Base-by-base conservation (phyloP, 2,797 vertebrate genomes). In the Hydrophis major region DNA sequence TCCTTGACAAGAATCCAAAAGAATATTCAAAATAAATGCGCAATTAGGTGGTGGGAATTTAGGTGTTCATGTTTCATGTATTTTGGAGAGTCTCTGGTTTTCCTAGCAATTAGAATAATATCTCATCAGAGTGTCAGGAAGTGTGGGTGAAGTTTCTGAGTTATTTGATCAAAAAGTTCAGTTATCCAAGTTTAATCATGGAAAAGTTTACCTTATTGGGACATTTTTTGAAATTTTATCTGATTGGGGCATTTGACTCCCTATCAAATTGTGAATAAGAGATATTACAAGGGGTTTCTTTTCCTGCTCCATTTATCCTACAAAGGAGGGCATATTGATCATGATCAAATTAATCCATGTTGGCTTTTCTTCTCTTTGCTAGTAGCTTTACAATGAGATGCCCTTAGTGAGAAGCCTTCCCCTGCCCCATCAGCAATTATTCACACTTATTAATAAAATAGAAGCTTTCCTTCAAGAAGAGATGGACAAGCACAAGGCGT, bases 401-500 rank as follows among this genome's bases (percentile, higher is more conserved):
- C 66, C 86, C 20, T 74, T 90, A 6, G 56, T 92, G 56, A 95
- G 60, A 55, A n/a, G 53, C 13, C 91, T 90, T n/a, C 93, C 94
- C 7, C 61, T 93, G 25, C 92, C 94, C 53, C 95, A 95, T 37
- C 86, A 92, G 88, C 95, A 91, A 25, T 87, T 94, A 25, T 89
- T 96, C 6, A 89, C 89, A 87, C 95, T 93, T 78, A 18, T 86
- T 2, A 20, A 93, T 8, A 86, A 61, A 42, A 4, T 93, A 2
- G 87, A 94, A 92, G 89, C 57, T 22, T 94, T 93, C 20, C 50
- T 92, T 14, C 83, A n/a, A 89, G 93, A 69, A 37, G 74, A 95
- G 59, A 12, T 94, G 18, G 28, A 93, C 25, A 94, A 97, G 2
- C 96, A 92, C 94, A 97, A 96, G 94, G 89, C 94, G 60, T 95